Conservation (phyloP, 2,797 vertebrate genomes). For the Danio albolineatus region DNA sequence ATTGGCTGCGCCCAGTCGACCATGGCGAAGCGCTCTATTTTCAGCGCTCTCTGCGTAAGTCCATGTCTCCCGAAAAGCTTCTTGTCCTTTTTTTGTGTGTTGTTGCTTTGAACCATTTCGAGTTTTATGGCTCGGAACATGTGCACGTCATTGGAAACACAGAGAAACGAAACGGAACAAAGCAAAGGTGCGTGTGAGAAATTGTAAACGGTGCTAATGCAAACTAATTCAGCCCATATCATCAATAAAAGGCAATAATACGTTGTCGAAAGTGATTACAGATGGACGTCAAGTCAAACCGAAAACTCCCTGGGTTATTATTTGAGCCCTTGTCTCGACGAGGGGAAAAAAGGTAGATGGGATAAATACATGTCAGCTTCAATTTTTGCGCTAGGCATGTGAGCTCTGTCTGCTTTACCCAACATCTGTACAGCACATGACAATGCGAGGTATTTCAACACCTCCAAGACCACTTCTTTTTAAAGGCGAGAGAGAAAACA, state of each 20-base stretch:
- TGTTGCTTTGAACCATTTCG: constrained; percentile 11
- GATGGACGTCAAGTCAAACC: constrained; percentile 47
- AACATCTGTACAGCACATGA: constrained; percentile 74
- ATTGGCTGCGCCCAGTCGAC: constrained; percentile 40
- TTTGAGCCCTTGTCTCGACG: constrained; percentile 48
- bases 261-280: constrained; percentile 54
- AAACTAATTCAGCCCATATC: constrained; percentile 41
- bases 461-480: constrained; percentile 61
- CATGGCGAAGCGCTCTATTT: constrained; percentile 21
- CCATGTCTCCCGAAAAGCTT: not conserved
- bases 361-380: constrained; percentile 63
- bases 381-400: constrained; percentile 53
- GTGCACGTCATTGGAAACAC: constrained; percentile 49
- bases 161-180: constrained; percentile 47
- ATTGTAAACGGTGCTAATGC: constrained; percentile 48
- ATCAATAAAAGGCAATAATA: constrained; percentile 44
- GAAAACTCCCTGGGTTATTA: constrained; percentile 40
- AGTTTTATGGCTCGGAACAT: constrained; percentile 32
- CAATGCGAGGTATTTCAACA: constrained; percentile 70
- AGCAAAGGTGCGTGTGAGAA: constrained; percentile 62
- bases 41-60: constrained; percentile 13
- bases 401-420: constrained; percentile 61
- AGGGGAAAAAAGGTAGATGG: constrained; percentile 33
- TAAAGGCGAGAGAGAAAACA: constrained; percentile 63
- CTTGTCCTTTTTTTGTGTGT: not conserved